phyloP scores from a whole-genome alignment of 2,113 vertebrate genomes.

The Sorex fumeus region DNA sequence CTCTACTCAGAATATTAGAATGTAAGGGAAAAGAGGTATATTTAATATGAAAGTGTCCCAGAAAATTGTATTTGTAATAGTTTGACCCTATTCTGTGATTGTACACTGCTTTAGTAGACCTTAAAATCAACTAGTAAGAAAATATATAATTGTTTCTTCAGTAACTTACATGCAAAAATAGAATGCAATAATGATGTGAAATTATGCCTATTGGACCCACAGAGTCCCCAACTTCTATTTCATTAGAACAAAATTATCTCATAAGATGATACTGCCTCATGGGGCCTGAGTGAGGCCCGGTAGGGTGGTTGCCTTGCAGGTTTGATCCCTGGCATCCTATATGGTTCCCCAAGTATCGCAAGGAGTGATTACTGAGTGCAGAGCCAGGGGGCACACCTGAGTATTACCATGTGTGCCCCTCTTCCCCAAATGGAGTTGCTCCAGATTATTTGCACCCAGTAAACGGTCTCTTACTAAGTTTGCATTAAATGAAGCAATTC shows the following conservation, averaged over 20 bases:
- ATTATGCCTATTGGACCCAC: not conserved
- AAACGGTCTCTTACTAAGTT: not conserved
- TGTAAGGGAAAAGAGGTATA: not conserved
- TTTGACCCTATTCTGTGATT: not conserved
- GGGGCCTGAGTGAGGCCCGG: too few relatives aligned
- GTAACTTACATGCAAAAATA: not conserved
- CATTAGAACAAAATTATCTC: not conserved
- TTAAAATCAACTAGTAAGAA: not conserved
- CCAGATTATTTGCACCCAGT: not conserved
- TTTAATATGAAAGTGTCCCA: not conserved
- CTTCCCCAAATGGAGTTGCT: too few relatives aligned
- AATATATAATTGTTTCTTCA: not conserved
- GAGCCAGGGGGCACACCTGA: too few relatives aligned
- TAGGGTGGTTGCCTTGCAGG: too few relatives aligned
- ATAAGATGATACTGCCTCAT: too few relatives aligned
- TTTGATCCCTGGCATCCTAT: too few relatives aligned
- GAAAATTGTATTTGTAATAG: not conserved
- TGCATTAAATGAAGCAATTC: not conserved
- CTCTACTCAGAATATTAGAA: not conserved
- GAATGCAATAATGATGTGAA: not conserved
- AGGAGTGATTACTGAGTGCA: too few relatives aligned
- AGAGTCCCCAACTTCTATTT: not conserved
- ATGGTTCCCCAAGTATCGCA: too few relatives aligned
- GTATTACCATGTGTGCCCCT: too few relatives aligned
- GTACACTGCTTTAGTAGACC: not conserved